These are phyloP conservation scores for Pseudanteris insignis DNA, from an alignment of 2,888 invertebrate genomes.

Conservation along the genomic window DNA sequence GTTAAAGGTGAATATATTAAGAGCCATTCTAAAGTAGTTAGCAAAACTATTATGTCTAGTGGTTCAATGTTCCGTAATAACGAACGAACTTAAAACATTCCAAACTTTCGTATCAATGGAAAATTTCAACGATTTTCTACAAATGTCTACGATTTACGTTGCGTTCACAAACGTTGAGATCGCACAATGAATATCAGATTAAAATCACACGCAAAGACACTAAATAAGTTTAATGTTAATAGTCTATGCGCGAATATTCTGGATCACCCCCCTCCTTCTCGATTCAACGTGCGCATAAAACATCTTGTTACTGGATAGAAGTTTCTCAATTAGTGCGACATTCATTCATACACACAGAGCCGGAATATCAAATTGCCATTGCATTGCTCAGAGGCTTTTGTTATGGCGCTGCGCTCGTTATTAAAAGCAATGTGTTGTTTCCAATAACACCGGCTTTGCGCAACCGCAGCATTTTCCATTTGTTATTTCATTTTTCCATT, in stretches of 20 bases:
- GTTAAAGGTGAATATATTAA: no score
- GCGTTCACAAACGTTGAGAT: no score
- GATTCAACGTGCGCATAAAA: constrained; percentile 25
- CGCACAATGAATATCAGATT: no score
- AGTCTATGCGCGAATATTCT: constrained; percentile 15
- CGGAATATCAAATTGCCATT: constrained; percentile 12
- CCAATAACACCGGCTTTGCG: constrained; percentile 7
- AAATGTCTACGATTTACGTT: no score
- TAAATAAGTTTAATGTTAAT: constrained; percentile 26
- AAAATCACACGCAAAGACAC: constrained; percentile 18
- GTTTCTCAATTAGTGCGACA: constrained; percentile 30
- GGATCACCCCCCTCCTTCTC: constrained; percentile 21
- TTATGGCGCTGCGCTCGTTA: constrained; percentile 8
- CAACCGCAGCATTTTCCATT: constrained; percentile 11
- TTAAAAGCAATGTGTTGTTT: constrained; percentile 22
- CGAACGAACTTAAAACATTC: no score
- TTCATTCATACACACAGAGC: constrained; percentile 16
- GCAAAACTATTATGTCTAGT: no score
- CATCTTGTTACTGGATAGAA: constrained; percentile 28
- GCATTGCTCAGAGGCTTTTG: constrained; percentile 8
- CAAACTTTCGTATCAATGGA: no score
- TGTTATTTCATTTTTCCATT: no score
- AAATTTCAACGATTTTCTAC: no score
- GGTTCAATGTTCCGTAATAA: no score
- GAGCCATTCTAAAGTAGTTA: no score